These are phyloP conservation scores for Coptodon bakossiorum DNA, from an alignment of 2,113 vertebrate species.

Conservation along the genomic window DNA sequence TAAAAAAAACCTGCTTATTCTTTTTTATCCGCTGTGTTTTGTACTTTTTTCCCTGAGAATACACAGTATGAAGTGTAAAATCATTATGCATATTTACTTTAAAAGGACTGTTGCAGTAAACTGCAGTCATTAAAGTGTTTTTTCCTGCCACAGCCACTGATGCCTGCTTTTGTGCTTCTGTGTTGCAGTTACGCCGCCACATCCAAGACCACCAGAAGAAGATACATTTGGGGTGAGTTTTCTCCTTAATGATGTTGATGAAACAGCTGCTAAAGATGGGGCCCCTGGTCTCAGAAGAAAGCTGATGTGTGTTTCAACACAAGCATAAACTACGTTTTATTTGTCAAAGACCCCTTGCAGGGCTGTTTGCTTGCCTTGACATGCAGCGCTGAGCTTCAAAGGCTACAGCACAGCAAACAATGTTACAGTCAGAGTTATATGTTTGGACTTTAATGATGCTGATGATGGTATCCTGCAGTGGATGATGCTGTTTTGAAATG, in stretches of 20 bases:
- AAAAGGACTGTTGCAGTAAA: neutral
- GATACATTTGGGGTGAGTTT: constrained; percentile 93
- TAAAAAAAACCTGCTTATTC: neutral
- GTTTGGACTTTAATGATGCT: constrained; percentile 19
- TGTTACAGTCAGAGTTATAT: neutral
- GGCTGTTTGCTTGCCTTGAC: neutral
- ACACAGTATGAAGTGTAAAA: neutral
- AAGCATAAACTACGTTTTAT: neutral
- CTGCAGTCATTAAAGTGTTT: neutral
- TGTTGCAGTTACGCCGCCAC: constrained; percentile 49
- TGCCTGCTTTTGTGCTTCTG: neutral
- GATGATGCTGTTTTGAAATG: neutral
- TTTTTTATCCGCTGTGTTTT: neutral
- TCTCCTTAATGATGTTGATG: constrained; percentile 19
- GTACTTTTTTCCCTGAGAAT: neutral
- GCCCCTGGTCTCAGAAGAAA: neutral
- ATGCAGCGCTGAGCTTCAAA: neutral
- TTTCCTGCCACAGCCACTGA: neutral
- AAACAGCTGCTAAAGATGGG: constrained; percentile 11
- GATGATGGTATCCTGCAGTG: neutral
- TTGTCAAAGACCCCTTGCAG: neutral
- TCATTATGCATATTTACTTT: neutral
- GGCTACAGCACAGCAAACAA: neutral
- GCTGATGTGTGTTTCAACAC: neutral
- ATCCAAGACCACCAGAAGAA: constrained; percentile 85